Evolutionary conservation across 2,888 invertebrate species (phyloP).

Genomic region (Muschampia staudingeri): DNA sequence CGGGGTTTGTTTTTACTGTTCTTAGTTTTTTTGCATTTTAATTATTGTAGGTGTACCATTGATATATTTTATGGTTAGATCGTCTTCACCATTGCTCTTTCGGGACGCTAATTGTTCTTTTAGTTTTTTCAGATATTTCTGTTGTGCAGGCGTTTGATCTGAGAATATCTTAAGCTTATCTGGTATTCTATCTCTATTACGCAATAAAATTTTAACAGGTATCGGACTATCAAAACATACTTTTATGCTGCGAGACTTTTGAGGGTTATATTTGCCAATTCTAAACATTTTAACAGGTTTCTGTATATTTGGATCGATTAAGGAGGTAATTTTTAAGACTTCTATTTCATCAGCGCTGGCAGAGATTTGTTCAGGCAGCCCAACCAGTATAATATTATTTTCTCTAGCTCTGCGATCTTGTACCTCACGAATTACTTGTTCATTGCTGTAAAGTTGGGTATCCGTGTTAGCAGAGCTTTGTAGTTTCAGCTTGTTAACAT

Average conservation of each 20-base stretch:
- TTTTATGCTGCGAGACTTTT: slow-evolving; percentile 49
- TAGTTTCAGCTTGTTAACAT: slow-evolving; percentile 2
- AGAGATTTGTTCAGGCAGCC: slow-evolving; percentile 42
- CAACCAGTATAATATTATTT: slow-evolving; percentile 47
- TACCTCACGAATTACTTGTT: slow-evolving; percentile 55
- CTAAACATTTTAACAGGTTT: slow-evolving; percentile 47
- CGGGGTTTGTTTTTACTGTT: slow-evolving; percentile 1
- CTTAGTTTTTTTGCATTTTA: slow-evolving; percentile 48
- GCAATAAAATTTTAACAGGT: slow-evolving; percentile 27
- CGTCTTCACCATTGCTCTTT: slow-evolving; percentile 42
- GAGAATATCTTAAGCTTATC: slow-evolving; percentile 44
- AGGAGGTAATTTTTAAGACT: slow-evolving; percentile 35
- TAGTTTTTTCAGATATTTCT: slow-evolving; percentile 39
- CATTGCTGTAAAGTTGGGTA: slow-evolving; percentile 33
- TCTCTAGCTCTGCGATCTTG: slow-evolving; percentile 54
- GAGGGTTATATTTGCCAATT: slow-evolving; percentile 50
- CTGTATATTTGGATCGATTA: slow-evolving; percentile 6
- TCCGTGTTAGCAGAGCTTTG: not conserved
- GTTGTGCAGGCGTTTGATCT: slow-evolving; percentile 52
- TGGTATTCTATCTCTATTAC: slow-evolving; percentile 43
- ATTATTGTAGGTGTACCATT: slow-evolving; percentile 41
- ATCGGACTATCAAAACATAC: slow-evolving; percentile 44
- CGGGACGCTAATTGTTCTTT: slow-evolving; percentile 39
- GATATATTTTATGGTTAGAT: slow-evolving; percentile 46
- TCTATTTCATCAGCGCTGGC: slow-evolving; percentile 36